Conservation (phyloP, 1,140 invertebrate genomes). For the Coelopa frigida region DNA sequence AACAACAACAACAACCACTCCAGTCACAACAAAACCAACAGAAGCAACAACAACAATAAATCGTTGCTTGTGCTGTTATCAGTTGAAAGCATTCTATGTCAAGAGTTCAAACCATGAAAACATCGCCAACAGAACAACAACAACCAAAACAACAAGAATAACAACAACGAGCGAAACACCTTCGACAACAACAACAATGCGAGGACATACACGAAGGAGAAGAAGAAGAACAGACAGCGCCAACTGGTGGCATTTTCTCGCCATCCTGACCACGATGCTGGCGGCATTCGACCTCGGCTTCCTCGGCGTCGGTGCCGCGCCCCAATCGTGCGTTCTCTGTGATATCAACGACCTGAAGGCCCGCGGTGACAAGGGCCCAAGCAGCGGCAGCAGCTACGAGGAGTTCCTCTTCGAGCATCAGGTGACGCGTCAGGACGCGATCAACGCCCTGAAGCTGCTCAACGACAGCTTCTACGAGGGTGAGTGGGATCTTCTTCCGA, state of each 20-base stretch:
- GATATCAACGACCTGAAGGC: slow-evolving; percentile 28
- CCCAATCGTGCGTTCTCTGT: slow-evolving; percentile 36
- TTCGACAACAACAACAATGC: background rate
- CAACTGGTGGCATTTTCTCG: too few relatives aligned
- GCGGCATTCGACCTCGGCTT: slow-evolving; percentile 7
- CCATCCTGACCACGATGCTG: background rate
- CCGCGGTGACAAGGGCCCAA: slow-evolving; percentile 14
- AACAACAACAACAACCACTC: too few relatives aligned
- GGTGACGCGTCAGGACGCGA: slow-evolving; percentile 31
- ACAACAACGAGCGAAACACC: background rate
- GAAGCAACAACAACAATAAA: too few relatives aligned
- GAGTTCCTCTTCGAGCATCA: slow-evolving; percentile 39
- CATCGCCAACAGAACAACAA: slow-evolving; percentile 3
- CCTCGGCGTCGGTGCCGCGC: slow-evolving; percentile 17
- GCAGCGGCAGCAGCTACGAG: slow-evolving; percentile 20
- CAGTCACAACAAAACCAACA: too few relatives aligned
- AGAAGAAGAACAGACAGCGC: too few relatives aligned
- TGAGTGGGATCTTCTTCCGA: slow-evolving; percentile 13
- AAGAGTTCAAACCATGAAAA: too few relatives aligned
- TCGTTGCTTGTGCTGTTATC: too few relatives aligned
- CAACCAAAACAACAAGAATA: background rate
- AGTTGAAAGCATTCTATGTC: too few relatives aligned
- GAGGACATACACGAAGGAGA: too few relatives aligned
- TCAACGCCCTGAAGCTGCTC: slow-evolving; percentile 24
- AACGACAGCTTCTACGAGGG: slow-evolving; percentile 22